Conservation (phyloP, 2,888 invertebrate species). For the Amphipoea lucens region DNA sequence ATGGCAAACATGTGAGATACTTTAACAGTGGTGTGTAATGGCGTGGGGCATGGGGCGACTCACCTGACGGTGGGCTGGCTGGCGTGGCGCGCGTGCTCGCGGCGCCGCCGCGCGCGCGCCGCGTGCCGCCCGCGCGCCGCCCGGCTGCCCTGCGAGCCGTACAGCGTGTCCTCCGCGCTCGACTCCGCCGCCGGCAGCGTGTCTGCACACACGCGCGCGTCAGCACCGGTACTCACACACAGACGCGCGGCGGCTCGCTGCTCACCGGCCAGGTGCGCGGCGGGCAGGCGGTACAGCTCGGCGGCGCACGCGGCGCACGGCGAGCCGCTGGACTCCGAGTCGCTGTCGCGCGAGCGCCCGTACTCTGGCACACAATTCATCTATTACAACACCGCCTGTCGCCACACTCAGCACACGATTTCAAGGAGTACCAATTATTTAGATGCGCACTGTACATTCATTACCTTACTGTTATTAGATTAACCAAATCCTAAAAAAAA, state of each 20-base stretch:
- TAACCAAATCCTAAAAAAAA: too few relatives aligned
- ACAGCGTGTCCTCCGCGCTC: slow-evolving; percentile 79
- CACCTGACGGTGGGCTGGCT: slow-evolving; percentile 74
- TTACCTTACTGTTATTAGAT: too few relatives aligned
- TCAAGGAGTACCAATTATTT: not conserved
- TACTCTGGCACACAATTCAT: slow-evolving; percentile 66
- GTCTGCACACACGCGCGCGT: slow-evolving; percentile 63
- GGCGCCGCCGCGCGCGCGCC: slow-evolving; percentile 63
- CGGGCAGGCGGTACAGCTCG: slow-evolving; percentile 78
- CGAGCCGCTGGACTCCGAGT: slow-evolving; percentile 85
- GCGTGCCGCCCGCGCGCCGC: slow-evolving; percentile 40
- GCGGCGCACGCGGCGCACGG: slow-evolving; percentile 85
- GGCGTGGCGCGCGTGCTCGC: slow-evolving; percentile 69
- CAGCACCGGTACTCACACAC: slow-evolving; percentile 62
- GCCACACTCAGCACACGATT: not conserved
- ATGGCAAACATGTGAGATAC: not conserved
- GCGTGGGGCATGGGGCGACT: not conserved
- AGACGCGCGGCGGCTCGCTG: not conserved
- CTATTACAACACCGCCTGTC: not conserved
- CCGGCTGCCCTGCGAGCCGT: slow-evolving; percentile 51
- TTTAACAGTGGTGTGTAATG: not conserved
- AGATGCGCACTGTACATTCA: too few relatives aligned
- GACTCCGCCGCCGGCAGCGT: slow-evolving; percentile 77
- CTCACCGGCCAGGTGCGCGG: slow-evolving; percentile 75
- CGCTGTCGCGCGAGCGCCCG: slow-evolving; percentile 77